Evolutionary conservation across 2,113 vertebrate species (phyloP).

Genomic region (Galeopterus variegatus): DNA sequence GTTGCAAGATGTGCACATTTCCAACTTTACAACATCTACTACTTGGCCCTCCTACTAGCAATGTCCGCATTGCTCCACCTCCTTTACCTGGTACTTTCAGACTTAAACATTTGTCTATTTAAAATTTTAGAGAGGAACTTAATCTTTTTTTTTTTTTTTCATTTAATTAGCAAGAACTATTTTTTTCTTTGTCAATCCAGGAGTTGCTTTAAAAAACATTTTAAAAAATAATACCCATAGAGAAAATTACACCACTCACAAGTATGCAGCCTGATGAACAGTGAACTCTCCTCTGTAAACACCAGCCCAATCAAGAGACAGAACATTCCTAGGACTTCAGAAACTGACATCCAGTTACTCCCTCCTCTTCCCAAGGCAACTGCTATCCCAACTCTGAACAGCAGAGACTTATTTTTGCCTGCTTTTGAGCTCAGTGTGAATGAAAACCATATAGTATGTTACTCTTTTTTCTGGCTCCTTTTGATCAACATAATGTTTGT

Average conservation of each 20-base stretch:
- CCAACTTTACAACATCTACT: neutral
- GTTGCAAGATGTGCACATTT: neutral
- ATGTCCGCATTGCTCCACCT: neutral
- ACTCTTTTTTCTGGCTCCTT: neutral
- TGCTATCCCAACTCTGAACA: neutral
- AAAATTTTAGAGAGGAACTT: neutral
- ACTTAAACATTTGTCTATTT: neutral
- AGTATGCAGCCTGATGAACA: neutral
- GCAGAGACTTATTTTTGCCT: neutral
- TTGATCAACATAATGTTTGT: neutral
- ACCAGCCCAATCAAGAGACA: neutral
- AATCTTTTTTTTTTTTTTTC: neutral
- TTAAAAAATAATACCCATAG: neutral
- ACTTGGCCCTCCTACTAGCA: neutral
- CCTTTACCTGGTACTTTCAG: neutral
- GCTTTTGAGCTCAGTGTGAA: neutral
- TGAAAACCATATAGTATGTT: neutral
- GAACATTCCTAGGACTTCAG: neutral
- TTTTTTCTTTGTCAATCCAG: neutral
- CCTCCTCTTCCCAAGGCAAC: neutral
- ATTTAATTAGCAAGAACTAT: neutral
- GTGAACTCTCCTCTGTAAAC: neutral
- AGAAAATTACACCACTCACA: neutral
- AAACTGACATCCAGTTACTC: neutral
- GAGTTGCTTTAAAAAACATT: neutral